Evolutionary conservation across 2,888 invertebrate species (phyloP), one percentile per base, ranked within the genome.

Genomic region (Drosophila diplacantha): DNA sequence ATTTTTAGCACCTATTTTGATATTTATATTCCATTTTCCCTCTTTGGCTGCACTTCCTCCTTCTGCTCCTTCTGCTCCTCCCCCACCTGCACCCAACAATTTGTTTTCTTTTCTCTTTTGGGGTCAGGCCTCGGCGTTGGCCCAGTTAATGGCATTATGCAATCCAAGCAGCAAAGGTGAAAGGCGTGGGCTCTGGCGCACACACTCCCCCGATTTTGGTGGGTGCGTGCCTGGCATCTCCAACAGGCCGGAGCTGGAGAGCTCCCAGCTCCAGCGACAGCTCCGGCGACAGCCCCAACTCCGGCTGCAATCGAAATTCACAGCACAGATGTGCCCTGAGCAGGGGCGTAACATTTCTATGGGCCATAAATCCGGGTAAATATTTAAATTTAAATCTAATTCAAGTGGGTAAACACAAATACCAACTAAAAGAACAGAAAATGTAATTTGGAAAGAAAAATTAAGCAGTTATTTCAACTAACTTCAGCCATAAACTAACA

Each of bases 91-190:
- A 11, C 16, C 5, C 7, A 12, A 38, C 38, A 35, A 31, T 29
- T 24, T 38, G n/a, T 39, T 24, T 18, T 38, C 14, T 59, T 55
- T 46, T 55, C n/a, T 7, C 16, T 16, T 46, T 46, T 46, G 44
- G 44, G 44, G 44, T 46, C 44, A 46, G 44, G 31, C 44, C 2
- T 20, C 14, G 31, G 20, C 31, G 44, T 53, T 43, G 49, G 43
- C 49, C 61, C 41, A 61, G 47, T 31, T 59, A 49, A 61, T 35
- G 31, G 66, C 51, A 71, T 81, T 78, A 78, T 78, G 77, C 77
- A 77, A 77, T 64, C 16, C 41, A 16, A 9, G 31, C 44, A 41
- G 64, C 74, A 79, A 67, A 77, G 77, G 78, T 78, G 77, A 78
- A 81, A 78, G 77, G 77, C 77, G 72, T 74, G 60, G 70, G 54